Evolutionary conservation across 2,113 vertebrate species (phyloP).

Genomic region (Puntigrus tetrazona): DNA sequence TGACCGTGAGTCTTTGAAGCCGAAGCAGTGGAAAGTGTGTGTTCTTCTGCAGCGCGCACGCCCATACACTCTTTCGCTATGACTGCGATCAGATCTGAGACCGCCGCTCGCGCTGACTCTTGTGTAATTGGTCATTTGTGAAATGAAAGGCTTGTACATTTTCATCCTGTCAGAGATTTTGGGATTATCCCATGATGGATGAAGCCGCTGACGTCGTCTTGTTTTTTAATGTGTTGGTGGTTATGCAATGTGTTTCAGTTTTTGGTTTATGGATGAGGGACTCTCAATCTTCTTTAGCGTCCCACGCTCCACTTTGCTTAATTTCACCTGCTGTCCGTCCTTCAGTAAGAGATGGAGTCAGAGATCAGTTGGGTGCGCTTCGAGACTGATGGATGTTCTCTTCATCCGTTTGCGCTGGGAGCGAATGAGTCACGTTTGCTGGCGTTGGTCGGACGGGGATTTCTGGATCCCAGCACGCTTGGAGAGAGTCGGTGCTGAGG

Average conservation of each 20-base stretch:
- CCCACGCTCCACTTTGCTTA: background rate
- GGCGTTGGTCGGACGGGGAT: background rate
- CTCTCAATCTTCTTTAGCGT: background rate
- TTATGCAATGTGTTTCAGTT: background rate
- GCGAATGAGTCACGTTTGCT: too few relatives aligned
- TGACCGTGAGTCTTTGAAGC: background rate
- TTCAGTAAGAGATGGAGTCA: background rate
- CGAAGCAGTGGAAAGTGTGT: slow-evolving; percentile 15
- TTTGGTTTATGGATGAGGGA: background rate
- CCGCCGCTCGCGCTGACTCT: background rate
- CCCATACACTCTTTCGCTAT: slow-evolving; percentile 67
- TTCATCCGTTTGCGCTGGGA: too few relatives aligned
- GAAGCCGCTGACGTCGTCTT: background rate
- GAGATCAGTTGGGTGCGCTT: background rate
- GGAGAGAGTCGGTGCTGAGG: background rate
- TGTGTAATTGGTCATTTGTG: background rate
- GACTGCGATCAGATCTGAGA: slow-evolving; percentile 59
- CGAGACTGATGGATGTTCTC: too few relatives aligned
- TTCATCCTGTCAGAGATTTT: background rate
- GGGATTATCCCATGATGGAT: background rate
- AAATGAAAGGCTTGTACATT: background rate
- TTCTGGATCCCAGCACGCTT: background rate
- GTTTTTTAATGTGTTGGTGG: background rate
- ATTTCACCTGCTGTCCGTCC: background rate
- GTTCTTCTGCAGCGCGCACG: slow-evolving; percentile 34